phyloP scores from a whole-genome alignment of 2,113 vertebrate species.

The Ondatra zibethicus region DNA sequence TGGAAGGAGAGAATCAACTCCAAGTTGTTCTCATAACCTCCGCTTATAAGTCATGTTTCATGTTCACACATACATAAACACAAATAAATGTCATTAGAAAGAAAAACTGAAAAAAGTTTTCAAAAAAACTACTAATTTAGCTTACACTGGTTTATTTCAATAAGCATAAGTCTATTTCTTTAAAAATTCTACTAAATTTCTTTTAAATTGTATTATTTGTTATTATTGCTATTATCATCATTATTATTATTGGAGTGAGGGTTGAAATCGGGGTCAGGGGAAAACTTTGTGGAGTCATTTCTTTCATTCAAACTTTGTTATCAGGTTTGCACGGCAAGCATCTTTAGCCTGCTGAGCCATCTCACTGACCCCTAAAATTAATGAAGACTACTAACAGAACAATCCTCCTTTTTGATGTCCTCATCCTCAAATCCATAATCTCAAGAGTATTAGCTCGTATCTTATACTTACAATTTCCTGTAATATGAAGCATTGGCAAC shows the following conservation, averaged over 20 bases:
- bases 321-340: background rate
- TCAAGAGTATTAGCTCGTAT: slow-evolving; percentile 47
- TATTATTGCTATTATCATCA: background rate
- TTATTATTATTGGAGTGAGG: background rate
- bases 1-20: background rate
- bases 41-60: background rate
- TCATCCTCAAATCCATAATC: slow-evolving; percentile 51
- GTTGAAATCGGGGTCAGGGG: background rate
- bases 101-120: background rate
- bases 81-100: background rate
- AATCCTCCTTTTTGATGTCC: slow-evolving; percentile 51
- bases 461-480: slow-evolving; percentile 98
- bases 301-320: background rate
- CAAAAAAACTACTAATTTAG: slow-evolving; percentile 16
- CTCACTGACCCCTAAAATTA: background rate
- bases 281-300: background rate
- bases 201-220: background rate
- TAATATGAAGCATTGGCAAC: slow-evolving; percentile 99
- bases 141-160: slow-evolving; percentile 11
- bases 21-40: background rate
- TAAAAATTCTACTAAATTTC: background rate
- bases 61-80: background rate
- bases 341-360: background rate
- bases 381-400: background rate
- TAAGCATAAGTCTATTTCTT: background rate